phyloP scores from a whole-genome alignment of 2,888 invertebrate species.

The Slavum lentiscoides region DNA sequence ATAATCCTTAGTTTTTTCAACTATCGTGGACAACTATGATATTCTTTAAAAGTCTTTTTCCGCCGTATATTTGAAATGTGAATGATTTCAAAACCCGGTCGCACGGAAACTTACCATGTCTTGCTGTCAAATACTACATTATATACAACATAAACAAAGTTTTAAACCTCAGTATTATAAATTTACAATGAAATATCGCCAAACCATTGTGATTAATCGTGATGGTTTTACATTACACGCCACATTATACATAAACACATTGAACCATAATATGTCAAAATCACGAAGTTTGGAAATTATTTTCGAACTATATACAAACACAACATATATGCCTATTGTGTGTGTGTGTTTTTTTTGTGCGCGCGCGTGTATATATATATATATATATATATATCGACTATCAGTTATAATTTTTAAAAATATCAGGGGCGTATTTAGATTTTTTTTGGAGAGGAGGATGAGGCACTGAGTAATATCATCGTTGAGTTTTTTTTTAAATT shows the following conservation, averaged over 20 bases:
- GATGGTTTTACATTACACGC: background rate
- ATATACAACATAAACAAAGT: background rate
- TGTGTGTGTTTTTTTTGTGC: too few species aligned
- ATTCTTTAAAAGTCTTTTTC: background rate
- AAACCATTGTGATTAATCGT: constrained; percentile 17
- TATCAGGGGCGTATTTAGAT: too few species aligned
- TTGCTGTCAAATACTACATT: background rate
- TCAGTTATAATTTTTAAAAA: too few species aligned
- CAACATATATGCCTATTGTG: too few species aligned
- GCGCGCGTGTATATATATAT: too few species aligned
- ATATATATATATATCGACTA: too few species aligned
- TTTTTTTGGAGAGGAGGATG: too few species aligned
- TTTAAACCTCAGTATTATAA: constrained; percentile 2
- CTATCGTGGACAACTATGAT: background rate
- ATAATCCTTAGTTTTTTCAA: background rate
- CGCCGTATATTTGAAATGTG: too few species aligned
- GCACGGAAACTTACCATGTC: background rate
- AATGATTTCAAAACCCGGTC: constrained; percentile 10
- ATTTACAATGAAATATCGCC: constrained; percentile 23
- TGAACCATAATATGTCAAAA: constrained; percentile 4
- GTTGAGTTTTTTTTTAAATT: too few species aligned
- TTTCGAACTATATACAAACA: background rate
- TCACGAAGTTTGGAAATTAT: constrained; percentile 10
- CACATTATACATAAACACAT: background rate
- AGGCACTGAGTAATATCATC: too few species aligned